Evolutionary conservation across 2,797 vertebrate species (phyloP), one percentile per base, ranked within the genome.

Genomic region (Decapterus maruadsi): DNA sequence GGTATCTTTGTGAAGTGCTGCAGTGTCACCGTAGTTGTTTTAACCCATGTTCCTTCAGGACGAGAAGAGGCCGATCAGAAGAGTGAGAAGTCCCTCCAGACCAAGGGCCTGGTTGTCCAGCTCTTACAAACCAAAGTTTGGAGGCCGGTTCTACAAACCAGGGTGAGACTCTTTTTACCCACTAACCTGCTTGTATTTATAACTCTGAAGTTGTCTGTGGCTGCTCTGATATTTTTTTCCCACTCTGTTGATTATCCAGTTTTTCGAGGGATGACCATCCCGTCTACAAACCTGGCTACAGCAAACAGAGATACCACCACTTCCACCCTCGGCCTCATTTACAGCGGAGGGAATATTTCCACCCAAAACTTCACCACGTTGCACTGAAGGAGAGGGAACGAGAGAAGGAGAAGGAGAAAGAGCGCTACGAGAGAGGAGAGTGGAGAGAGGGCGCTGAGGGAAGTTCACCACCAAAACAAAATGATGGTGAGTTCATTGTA

Each of bases 41-140:
- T 34, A 38, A 34, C 13, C 4, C 10, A 1, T 58, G 5, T 85
- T 4, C 4, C 58, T 80, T 74, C 68, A 95, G 94, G 82, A 85
- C 40, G 78, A 87, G n/a, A 88, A 79, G 66, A 86, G 83, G 58
- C 72, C 86, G 4, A 84, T 93, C 75, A 91, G 92, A 63, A 87
- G 93, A 87, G 79, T 84, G 36, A 72, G 64, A 45, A 94, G 93
- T 78, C 92, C 92, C 2, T 81, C 92, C 38, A 80, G 81, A 34
- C 81, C 84, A 1, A 82, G 84, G 46, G 80, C 74, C 0, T 78
- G 90, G 90, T 1, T 53, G 31, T 60, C 80, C 40, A 42, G 1
- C 13, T 86, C 89, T 20, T 85, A 84, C 82, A 92, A 87, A 72
- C 82, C 82, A 0, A 90, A 87, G 78, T 70, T 77, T 60, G 82